Base-by-base conservation (phyloP, 2,797 vertebrate species). In the Pogonophryne albipinna region DNA sequence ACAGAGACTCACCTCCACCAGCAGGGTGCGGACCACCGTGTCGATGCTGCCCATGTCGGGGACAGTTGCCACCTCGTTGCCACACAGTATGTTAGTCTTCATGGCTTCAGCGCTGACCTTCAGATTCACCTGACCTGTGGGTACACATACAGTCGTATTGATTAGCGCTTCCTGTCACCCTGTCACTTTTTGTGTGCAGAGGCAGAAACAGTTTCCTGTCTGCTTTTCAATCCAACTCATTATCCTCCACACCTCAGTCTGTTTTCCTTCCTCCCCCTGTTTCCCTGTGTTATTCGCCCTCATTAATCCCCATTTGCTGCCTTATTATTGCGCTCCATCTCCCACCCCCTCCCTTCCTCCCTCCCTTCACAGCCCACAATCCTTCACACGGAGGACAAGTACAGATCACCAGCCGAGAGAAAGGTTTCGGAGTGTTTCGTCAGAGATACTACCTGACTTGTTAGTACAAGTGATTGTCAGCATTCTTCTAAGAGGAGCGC, bases 101-200 rank as follows among this genome's bases (percentile, higher is more conserved):
- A 95, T n/a, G 14, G 96, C 95, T 85, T 96, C 94, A 0, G 96
- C 95, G 0, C 89, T 95, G 70, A 96, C 95, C 34, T 92, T 94
- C 85, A 98, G 72, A 44, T 79, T 86, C 65, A 97, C 82, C 61
- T 86, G 69, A 41, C 96, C 96, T 97, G 74, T 45, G 73, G 64
- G 74, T 69, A 77, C 66, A 85, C 53, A 76, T 3, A 75, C 50
- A 20, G 17, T 16, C 11, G 61, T 23, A 78, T 80, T 66, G 82
- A 85, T 86, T 71, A 20, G 4, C 1, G 7, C 61, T 66, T 45
- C 3, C 79, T 64, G 63, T 74, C 75, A 68, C 41, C 9, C 75
- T 56, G 65, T 80, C 81, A 31, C 74, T 69, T 59, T 85, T 38
- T 86, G 76, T 83, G 69, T 68, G 79, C 61, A 1, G 58, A 85